Evolutionary conservation across 2,888 invertebrate genomes (phyloP).

Genomic region (Deroplatys truncata): DNA sequence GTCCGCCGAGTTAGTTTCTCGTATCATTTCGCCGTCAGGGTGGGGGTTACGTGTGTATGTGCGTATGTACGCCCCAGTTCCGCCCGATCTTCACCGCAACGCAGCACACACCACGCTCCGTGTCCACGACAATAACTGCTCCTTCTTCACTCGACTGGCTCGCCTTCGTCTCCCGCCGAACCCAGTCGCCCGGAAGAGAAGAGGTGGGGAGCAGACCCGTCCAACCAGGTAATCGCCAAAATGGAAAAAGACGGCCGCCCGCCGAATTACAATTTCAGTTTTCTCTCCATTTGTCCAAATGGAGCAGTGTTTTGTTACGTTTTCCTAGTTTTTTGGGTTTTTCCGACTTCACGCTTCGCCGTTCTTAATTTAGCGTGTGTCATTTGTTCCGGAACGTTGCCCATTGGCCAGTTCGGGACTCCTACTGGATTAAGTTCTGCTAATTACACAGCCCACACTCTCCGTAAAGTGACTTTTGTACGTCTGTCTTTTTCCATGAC

Average conservation of each 20-base stretch:
- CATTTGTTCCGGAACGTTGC: conserved; percentile 1
- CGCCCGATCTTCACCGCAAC: not conserved
- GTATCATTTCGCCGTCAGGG: not conserved
- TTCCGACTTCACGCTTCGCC: not conserved
- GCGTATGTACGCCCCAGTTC: not conserved
- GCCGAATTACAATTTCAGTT: not conserved
- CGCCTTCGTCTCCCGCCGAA: not conserved
- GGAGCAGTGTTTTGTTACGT: not conserved
- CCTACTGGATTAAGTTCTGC: not conserved
- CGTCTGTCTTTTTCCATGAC: not conserved
- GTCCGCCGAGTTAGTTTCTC: not conserved
- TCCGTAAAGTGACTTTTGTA: not conserved
- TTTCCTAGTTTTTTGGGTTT: not conserved
- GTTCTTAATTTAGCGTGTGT: not conserved
- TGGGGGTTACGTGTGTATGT: not conserved
- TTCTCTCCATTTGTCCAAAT: not conserved
- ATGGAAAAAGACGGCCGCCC: not conserved
- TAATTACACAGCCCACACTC: not conserved
- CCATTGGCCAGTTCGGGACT: not conserved
- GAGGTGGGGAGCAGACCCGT: not conserved
- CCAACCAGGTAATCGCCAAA: conserved; percentile 14
- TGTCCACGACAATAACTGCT: not conserved
- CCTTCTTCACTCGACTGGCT: not conserved
- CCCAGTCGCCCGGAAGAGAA: conserved; percentile 1
- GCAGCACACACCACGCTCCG: not conserved